A percentile compares a stretch with the other conserved stretches of the same genome.
Conservation (phyloP, 2,797 vertebrate genomes). For the Halcyon leucocephala region DNA sequence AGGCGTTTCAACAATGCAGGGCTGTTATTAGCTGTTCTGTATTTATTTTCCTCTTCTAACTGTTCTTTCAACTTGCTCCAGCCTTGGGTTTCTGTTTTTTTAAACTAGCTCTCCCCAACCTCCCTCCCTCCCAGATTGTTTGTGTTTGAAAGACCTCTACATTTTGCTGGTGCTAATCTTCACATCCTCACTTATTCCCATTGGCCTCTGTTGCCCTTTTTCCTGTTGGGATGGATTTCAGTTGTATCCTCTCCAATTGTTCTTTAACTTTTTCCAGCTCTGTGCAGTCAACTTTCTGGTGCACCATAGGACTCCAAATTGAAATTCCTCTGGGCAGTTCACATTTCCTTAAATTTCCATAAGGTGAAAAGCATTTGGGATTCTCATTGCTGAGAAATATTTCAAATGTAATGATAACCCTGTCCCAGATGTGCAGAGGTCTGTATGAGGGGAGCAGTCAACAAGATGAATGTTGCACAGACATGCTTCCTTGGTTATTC, state of each 20-base stretch:
- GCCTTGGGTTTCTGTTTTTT: background rate
- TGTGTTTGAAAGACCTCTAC: constrained; percentile 26
- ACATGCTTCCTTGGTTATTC: background rate
- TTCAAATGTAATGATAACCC: background rate
- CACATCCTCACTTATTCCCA: constrained; percentile 39
- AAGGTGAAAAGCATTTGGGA: background rate
- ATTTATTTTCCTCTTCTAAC: background rate
- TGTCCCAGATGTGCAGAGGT: background rate
- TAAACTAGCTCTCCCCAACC: background rate
- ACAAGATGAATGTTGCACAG: background rate
- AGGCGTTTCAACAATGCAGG: background rate
- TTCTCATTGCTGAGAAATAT: background rate
- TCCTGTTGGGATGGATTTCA: constrained; percentile 30
- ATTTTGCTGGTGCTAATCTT: constrained; percentile 48
- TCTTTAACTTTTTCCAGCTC: constrained; percentile 32
- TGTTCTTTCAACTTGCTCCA: constrained; percentile 18
- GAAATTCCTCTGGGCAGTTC: constrained; percentile 38
- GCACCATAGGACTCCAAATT: background rate
- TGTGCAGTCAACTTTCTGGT: constrained; percentile 17
- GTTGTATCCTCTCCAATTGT: constrained; percentile 23
- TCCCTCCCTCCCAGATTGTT: background rate
- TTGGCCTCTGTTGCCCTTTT: background rate
- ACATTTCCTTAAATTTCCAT: constrained; percentile 29
- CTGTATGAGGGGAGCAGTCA: background rate
- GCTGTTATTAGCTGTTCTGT: background rate